A percentile compares a stretch with the other conserved stretches of the same genome.
Conservation (phyloP, 2,888 invertebrate species). For the Drepanosiphum platanoidis region DNA sequence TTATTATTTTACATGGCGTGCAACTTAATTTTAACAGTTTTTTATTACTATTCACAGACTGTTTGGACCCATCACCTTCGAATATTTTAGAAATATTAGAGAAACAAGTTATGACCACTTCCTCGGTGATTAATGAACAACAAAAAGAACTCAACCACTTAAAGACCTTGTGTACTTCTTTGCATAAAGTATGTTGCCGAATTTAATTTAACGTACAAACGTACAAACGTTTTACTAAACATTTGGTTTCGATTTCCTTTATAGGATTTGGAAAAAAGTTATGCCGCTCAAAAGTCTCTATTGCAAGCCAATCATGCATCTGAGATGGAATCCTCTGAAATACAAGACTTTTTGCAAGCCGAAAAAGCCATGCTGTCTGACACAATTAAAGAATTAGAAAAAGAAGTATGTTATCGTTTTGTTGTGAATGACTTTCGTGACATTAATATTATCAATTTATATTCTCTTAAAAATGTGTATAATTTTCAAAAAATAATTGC, state of each 20-base stretch:
- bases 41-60: constrained; percentile 12
- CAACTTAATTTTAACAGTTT: background rate
- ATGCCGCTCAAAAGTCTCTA: constrained; percentile 75
- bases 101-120: constrained; percentile 75
- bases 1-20: background rate
- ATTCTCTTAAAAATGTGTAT: no score
- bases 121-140: constrained; percentile 79
- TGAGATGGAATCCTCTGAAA: constrained; percentile 82
- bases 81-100: constrained; percentile 63
- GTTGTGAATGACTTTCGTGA: background rate
- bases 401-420: constrained; percentile 69
- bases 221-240: constrained; percentile 19
- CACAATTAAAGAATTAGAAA: constrained; percentile 81
- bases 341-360: constrained; percentile 88
- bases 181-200: constrained; percentile 74
- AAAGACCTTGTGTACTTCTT: constrained; percentile 75
- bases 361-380: constrained; percentile 84
- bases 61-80: constrained; percentile 58
- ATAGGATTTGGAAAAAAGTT: constrained; percentile 76
- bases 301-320: constrained; percentile 80
- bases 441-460: background rate
- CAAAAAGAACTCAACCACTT: constrained; percentile 80
- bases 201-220: constrained; percentile 44
- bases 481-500: no score
- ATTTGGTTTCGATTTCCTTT: constrained; percentile 43